phyloP scores from a whole-genome alignment of 2,888 invertebrate species.

The Digitonthophagus gazella region DNA sequence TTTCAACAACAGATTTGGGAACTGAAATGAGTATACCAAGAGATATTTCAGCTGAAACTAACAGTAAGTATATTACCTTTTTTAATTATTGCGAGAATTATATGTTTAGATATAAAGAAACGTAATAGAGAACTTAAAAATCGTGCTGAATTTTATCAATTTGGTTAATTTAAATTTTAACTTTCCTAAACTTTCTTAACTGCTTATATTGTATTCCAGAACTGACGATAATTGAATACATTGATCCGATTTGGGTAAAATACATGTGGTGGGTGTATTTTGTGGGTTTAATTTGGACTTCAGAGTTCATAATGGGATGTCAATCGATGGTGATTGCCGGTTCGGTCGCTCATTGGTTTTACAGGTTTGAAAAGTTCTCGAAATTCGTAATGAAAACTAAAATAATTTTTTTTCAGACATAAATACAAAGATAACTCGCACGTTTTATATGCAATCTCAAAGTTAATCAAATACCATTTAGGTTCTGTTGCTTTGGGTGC shows the following conservation, averaged over 20 bases:
- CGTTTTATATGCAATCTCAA: slow-evolving; percentile 69
- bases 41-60: slow-evolving; percentile 30
- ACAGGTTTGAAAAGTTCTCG: slow-evolving; percentile 58
- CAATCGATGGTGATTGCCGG: slow-evolving; percentile 94
- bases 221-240: slow-evolving; percentile 68
- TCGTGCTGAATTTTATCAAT: too few species aligned
- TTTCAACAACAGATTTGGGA: slow-evolving; percentile 27
- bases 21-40: slow-evolving; percentile 18
- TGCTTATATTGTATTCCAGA: slow-evolving; percentile 52
- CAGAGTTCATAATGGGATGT: slow-evolving; percentile 91
- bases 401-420: slow-evolving; percentile 61
- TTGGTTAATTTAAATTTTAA: too few species aligned
- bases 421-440: slow-evolving; percentile 67
- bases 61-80: slow-evolving; percentile 36
- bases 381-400: too few species aligned
- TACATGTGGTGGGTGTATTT: slow-evolving; percentile 95
- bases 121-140: too few species aligned
- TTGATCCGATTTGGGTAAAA: slow-evolving; percentile 75
- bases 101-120: too few species aligned
- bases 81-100: slow-evolving; percentile 11
- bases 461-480: slow-evolving; percentile 82
- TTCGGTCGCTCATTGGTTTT: slow-evolving; percentile 93
- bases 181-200: too few species aligned
- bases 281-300: slow-evolving; percentile 87
- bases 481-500: slow-evolving; percentile 96